phyloP scores from a whole-genome alignment of 2,113 vertebrate species.

The Erythrocercus mccallii region DNA sequence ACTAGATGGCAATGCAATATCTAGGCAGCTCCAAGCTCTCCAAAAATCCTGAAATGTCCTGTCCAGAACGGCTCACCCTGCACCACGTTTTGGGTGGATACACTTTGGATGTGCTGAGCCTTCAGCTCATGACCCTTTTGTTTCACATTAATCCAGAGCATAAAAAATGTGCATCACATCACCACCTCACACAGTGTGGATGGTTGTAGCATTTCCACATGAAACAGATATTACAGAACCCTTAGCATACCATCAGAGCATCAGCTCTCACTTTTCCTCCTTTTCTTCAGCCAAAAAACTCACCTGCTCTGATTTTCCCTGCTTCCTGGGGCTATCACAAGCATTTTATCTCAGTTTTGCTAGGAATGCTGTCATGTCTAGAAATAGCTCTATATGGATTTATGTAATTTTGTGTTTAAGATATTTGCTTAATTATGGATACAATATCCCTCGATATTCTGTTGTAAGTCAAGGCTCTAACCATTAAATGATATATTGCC shows the following conservation, averaged over 20 bases:
- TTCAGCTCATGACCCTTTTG: neutral
- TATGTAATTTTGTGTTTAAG: neutral
- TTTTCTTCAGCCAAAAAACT: neutral
- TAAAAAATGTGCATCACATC: neutral
- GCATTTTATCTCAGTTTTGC: neutral
- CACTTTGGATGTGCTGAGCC: neutral
- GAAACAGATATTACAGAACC: neutral
- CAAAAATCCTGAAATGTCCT: no score
- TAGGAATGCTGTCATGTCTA: neutral
- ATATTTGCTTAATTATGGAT: neutral
- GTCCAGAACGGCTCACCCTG: fast-evolving
- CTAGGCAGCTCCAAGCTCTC: neutral
- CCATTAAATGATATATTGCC: neutral
- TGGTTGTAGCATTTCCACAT: neutral
- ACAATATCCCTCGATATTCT: neutral
- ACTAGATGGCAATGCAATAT: conserved; percentile 50
- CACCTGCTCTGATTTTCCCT: neutral
- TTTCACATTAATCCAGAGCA: neutral
- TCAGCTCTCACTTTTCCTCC: neutral
- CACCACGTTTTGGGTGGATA: neutral
- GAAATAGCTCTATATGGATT: neutral
- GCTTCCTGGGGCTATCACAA: neutral
- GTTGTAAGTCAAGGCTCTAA: neutral
- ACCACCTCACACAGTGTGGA: neutral
- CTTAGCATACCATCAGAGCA: neutral